A percentile compares a stretch with the other conserved stretches of the same genome.
Conservation (phyloP, 2,888 invertebrate genomes). For the Nephrotoma flavescens region DNA sequence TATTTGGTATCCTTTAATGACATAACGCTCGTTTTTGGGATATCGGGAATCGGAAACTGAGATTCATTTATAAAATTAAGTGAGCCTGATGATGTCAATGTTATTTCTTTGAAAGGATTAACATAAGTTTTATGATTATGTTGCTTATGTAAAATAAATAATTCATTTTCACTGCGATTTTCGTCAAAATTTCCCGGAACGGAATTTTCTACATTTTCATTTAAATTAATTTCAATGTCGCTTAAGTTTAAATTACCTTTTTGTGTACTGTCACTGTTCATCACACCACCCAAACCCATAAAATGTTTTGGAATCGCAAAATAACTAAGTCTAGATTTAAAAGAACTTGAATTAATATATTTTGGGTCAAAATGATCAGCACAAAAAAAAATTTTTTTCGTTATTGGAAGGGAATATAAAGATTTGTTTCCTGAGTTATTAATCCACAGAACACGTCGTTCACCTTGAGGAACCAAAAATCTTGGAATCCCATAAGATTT, state of each 20-base stretch:
- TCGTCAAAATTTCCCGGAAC: background rate
- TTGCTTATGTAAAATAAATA: background rate
- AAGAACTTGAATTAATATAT: background rate
- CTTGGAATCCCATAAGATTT: too few species aligned
- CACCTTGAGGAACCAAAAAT: constrained; percentile 22
- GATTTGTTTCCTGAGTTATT: background rate
- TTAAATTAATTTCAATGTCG: background rate
- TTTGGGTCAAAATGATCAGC: background rate
- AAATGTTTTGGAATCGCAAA: background rate
- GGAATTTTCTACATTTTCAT: background rate
- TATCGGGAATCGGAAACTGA: background rate
- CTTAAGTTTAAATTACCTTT: background rate
- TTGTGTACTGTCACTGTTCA: background rate
- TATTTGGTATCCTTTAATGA: background rate
- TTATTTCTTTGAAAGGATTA: background rate
- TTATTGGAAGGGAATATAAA: background rate
- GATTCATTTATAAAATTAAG: background rate
- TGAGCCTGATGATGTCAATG: background rate
- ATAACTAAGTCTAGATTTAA: background rate
- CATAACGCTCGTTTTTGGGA: background rate
- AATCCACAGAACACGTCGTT: background rate
- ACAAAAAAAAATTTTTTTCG: background rate
- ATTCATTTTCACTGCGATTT: background rate
- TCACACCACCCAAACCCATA: background rate
- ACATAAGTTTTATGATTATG: background rate